Percentiles rank a stretch among this genome's conserved stretches.
Conservation (phyloP, 1,140 invertebrate species). For the Caerostris darwini region DNA sequence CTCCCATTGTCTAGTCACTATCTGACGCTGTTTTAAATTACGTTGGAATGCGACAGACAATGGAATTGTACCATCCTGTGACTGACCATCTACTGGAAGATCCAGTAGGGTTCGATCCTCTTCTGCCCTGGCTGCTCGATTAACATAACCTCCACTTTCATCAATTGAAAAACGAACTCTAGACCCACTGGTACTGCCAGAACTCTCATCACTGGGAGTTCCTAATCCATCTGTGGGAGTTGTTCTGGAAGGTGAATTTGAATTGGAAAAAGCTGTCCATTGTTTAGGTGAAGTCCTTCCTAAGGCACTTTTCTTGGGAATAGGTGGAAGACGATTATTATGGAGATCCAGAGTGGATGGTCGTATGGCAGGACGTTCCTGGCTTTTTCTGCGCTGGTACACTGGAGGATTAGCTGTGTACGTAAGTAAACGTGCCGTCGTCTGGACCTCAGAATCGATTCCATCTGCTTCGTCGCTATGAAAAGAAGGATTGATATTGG, state of each 20-base stretch:
- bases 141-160: constrained; percentile 85
- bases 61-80: constrained; percentile 86
- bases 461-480: constrained; percentile 86
- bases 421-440: constrained; percentile 62
- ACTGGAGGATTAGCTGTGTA: constrained; percentile 52
- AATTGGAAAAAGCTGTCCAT: constrained; percentile 78
- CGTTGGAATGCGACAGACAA: constrained; percentile 82
- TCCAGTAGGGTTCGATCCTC: constrained; percentile 84
- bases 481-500: constrained; percentile 85
- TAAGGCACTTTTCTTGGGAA: constrained; percentile 65
- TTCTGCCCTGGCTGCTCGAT: constrained; percentile 61
- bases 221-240: constrained; percentile 79
- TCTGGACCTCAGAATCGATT: constrained; percentile 43
- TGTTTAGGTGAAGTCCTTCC: constrained; percentile 75
- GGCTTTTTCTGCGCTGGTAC: constrained; percentile 69
- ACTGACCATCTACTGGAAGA: constrained; percentile 83
- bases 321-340: constrained; percentile 80
- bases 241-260: constrained; percentile 63
- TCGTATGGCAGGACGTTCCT: constrained; percentile 83
- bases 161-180: constrained; percentile 87
- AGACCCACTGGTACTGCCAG: constrained; percentile 86
- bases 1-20: constrained; percentile 57
- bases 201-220: constrained; percentile 89
- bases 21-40: constrained; percentile 37
- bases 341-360: constrained; percentile 87